Evolutionary conservation across 2,797 vertebrate genomes (phyloP), one percentile per base, ranked within the genome.

Genomic region (Podarcis siculus): DNA sequence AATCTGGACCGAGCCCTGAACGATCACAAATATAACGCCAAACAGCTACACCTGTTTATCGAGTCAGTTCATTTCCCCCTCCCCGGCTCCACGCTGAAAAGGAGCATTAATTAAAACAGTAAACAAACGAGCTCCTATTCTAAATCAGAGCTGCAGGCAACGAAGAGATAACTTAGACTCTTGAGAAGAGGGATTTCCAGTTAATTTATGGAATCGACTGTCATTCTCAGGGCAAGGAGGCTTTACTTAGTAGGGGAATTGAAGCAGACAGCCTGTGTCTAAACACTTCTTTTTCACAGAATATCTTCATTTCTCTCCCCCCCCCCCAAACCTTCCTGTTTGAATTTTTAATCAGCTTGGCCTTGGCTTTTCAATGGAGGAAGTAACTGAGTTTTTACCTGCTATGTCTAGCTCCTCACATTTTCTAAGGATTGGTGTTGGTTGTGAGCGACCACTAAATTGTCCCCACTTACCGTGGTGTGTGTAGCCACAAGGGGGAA

Each of bases 91-190:
- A 90, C 89, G 79, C 93, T 95, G 97, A 96, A 97, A 97, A 96
- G 96, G 93, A 96, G 96, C 97, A 94, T 97, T 97, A 97, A 97
- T 98, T 98, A 97, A 97, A 96, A 96, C 95, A 95, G 97, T 97
- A 97, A 97, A 97, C 97, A 97, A 97, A 96, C 90, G 94, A 94
- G 96, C 89, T 96, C 95, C 96, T 95, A 93, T 96, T 97, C 96
- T 97, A 97, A 97, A 97, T 96, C 97, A 95, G 97, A 95, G 97
- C 97, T 97, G 97, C 97, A 97, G 97, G 97, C 97, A 96, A 96
- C 91, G 92, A 84, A 96, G 97, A 97, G 97, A 98, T 97, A 97
- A 97, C 96, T 97, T 96, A 95, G 95, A 96, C 96, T 97, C 96
- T 95, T 90, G 97, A 97, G 97, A 97, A 97, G 97, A 96, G 96